Conservation (phyloP, 2,113 vertebrate genomes). For the Tonatia bakeri region DNA sequence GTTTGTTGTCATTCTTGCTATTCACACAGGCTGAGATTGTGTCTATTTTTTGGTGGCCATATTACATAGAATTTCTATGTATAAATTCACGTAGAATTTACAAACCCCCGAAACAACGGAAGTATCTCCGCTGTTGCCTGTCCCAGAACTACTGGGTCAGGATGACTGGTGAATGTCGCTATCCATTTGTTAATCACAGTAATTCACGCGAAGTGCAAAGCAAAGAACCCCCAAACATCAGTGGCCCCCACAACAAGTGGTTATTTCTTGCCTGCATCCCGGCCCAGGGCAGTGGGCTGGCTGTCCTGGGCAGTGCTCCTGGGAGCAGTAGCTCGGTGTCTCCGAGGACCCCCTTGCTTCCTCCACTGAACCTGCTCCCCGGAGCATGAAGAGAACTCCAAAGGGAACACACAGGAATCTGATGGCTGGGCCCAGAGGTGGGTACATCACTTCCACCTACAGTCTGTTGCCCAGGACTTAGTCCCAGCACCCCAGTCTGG, state of each 20-base stretch:
- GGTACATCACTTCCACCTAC: not conserved
- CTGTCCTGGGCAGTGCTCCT: not conserved
- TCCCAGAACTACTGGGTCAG: not conserved
- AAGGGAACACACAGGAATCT: not conserved
- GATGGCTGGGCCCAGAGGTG: not conserved
- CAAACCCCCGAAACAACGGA: not conserved
- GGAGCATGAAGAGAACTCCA: not conserved
- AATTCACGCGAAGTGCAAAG: not conserved
- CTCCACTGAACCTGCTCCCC: not conserved
- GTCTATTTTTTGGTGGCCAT: not conserved
- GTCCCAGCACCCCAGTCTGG: not conserved
- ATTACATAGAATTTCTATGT: not conserved
- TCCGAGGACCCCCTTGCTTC: not conserved
- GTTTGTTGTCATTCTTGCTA: not conserved
- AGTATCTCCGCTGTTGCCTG: not conserved
- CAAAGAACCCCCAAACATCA: not conserved
- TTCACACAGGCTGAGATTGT: not conserved
- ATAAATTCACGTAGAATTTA: not conserved
- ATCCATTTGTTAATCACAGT: not conserved
- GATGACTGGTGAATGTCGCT: not conserved
- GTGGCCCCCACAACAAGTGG: not conserved
- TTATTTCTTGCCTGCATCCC: not conserved
- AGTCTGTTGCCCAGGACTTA: not conserved
- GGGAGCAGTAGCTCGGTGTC: not conserved
- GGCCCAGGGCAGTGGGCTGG: not conserved